Percentiles rank a stretch among this genome's conserved stretches.
These are phyloP conservation scores for Oryzias woworae DNA, from an alignment of 2,113 vertebrate genomes.

Conservation along the genomic window DNA sequence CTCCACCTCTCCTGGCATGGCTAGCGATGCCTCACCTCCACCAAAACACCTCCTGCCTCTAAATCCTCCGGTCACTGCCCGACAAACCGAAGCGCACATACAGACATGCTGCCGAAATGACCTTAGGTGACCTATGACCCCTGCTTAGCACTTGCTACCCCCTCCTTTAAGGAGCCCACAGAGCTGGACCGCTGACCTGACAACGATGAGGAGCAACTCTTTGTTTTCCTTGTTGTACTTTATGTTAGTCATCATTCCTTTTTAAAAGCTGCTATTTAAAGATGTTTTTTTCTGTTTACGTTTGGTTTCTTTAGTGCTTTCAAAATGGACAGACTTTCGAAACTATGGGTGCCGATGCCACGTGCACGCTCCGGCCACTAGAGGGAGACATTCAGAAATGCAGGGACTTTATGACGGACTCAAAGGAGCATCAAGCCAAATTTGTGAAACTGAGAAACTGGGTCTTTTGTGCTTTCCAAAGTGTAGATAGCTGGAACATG, in stretches of 20 bases:
- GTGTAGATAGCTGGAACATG: not conserved
- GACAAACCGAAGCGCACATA: conserved; percentile 44
- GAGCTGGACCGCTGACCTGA: conserved; percentile 31
- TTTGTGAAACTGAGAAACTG: not conserved
- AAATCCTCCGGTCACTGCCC: conserved; percentile 53
- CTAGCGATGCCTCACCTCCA: conserved; percentile 50
- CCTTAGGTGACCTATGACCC: conserved; percentile 38
- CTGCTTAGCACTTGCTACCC: conserved; percentile 52
- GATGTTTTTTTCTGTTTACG: conserved; percentile 51
- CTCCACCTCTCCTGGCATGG: conserved; percentile 35
- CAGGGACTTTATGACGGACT: conserved; percentile 36
- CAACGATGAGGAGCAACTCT: conserved; percentile 27
- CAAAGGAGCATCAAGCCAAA: conserved; percentile 7
- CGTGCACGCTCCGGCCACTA: conserved; percentile 46
- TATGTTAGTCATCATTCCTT: conserved; percentile 68
- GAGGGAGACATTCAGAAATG: conserved; percentile 68
- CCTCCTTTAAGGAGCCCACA: conserved; percentile 43
- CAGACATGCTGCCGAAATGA: conserved; percentile 18
- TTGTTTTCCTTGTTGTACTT: conserved; percentile 52
- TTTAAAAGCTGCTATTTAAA: conserved; percentile 80
- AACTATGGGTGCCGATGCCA: conserved; percentile 19
- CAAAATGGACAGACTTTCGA: conserved; percentile 46
- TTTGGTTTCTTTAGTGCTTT: conserved; percentile 51
- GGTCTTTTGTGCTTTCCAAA: too few relatives aligned
- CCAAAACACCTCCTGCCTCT: conserved; percentile 46